A percentile compares a stretch with the other conserved stretches of the same genome.
These are phyloP conservation scores for Sebastes trivittatus DNA, from an alignment of 2,797 vertebrate genomes.

Conservation along the genomic window DNA sequence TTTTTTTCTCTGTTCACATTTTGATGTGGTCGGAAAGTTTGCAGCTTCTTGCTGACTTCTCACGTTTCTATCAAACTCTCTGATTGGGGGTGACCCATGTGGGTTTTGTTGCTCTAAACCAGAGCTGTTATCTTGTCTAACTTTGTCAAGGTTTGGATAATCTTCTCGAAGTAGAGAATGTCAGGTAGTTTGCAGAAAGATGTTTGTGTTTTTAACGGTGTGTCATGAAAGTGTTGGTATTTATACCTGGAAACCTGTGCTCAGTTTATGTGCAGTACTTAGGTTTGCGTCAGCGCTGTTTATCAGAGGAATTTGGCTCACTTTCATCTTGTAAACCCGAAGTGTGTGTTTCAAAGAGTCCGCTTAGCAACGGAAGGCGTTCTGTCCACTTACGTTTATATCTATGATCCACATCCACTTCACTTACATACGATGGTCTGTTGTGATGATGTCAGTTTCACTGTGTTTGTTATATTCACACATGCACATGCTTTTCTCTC, in stretches of 20 bases:
- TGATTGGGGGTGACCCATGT: not conserved
- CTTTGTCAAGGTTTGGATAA: not conserved
- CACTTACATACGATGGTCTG: not conserved
- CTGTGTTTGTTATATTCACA: constrained; percentile 24
- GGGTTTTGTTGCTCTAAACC: not conserved
- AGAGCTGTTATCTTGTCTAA: not conserved
- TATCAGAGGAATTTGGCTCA: constrained; percentile 59
- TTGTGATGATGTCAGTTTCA: constrained; percentile 6
- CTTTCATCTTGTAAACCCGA: constrained; percentile 52
- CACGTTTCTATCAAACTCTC: not conserved
- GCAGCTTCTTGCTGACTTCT: not conserved
- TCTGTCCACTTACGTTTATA: constrained; percentile 20
- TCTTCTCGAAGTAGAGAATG: not conserved
- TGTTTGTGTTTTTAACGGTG: not conserved
- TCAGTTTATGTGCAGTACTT: constrained; percentile 34
- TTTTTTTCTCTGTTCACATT: not conserved
- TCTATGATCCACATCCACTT: constrained; percentile 25
- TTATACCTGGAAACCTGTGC: constrained; percentile 23
- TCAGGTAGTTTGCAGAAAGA: not conserved
- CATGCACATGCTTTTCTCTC: not conserved
- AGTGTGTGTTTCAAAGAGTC: constrained; percentile 37
- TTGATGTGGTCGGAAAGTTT: constrained; percentile 19
- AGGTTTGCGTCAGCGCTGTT: constrained; percentile 26
- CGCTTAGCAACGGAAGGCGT: constrained; percentile 41
- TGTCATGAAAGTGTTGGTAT: constrained; percentile 20